phyloP scores from a whole-genome alignment of 2,113 vertebrate genomes.

The Talpa occidentalis region DNA sequence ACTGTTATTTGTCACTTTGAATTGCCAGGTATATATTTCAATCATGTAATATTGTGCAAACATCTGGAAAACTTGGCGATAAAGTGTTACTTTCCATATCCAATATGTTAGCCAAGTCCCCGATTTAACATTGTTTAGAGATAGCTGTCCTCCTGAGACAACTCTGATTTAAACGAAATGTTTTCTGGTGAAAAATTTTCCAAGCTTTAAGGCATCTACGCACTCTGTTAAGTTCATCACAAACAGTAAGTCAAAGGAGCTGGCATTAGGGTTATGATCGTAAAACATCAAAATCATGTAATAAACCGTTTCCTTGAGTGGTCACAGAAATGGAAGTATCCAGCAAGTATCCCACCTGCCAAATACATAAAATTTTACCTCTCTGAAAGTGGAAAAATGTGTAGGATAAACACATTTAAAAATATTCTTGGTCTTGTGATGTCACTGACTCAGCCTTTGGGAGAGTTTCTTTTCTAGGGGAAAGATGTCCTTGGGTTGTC shows the following conservation, averaged over 20 bases:
- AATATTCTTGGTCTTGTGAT: neutral
- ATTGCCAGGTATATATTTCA: neutral
- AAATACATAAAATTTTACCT: neutral
- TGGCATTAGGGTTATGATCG: neutral
- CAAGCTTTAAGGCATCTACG: slow-evolving; percentile 30
- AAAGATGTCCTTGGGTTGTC: neutral
- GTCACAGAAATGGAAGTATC: neutral
- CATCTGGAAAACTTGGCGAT: slow-evolving; percentile 25
- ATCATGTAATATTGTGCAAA: slow-evolving; percentile 29
- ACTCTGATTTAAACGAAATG: neutral
- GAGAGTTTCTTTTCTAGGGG: neutral
- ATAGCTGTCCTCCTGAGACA: slow-evolving; percentile 32
- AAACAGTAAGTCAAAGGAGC: slow-evolving; percentile 41
- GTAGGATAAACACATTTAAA: neutral
- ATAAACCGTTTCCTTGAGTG: neutral
- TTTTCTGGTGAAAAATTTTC: slow-evolving; percentile 42
- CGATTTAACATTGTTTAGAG: slow-evolving; percentile 64
- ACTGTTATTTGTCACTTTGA: slow-evolving; percentile 36
- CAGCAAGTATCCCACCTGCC: neutral
- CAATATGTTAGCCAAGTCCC: slow-evolving; percentile 13
- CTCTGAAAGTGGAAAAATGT: slow-evolving; percentile 12
- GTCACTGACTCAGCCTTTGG: neutral
- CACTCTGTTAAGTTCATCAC: slow-evolving; percentile 21
- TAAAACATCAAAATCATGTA: slow-evolving; percentile 46
- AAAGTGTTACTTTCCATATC: slow-evolving; percentile 2